Conservation (phyloP, 2,888 invertebrate species). For the Heliconius sara region DNA sequence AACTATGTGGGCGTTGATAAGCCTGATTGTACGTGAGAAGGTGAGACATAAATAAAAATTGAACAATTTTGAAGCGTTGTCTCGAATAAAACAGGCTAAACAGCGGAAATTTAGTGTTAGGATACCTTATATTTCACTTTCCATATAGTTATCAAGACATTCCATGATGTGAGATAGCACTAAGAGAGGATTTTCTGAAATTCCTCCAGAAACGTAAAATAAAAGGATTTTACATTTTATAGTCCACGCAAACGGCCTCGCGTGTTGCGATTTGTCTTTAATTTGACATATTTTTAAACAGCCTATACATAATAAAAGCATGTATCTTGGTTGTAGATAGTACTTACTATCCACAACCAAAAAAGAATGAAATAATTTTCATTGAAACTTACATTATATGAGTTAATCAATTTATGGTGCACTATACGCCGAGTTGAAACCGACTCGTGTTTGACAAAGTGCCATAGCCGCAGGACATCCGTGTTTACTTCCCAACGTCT, state of each 20-base stretch:
- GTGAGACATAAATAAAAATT: background rate
- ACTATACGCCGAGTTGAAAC: constrained; percentile 2
- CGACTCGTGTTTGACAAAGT: constrained; percentile 35
- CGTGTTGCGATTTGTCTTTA: background rate
- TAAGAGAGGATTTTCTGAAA: background rate
- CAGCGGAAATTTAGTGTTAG: background rate
- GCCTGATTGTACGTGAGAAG: background rate
- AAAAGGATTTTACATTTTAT: background rate
- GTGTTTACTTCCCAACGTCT: constrained; percentile 31
- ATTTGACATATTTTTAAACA: background rate
- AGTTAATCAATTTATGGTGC: background rate
- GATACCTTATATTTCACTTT: no score
- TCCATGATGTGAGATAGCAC: no score
- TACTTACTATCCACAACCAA: no score
- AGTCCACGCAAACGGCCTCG: background rate
- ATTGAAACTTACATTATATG: no score
- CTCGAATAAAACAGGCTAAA: no score
- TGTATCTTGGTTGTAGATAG: no score
- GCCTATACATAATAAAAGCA: background rate
- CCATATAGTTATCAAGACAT: no score
- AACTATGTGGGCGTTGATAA: background rate
- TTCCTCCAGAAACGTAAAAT: background rate
- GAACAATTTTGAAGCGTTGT: background rate
- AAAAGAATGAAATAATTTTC: background rate
- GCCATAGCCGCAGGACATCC: constrained; percentile 37